A percentile compares a stretch with the other conserved stretches of the same genome.
Evolutionary conservation across 2,113 vertebrate genomes (phyloP).

Genomic region (Eulemur rufifrons): DNA sequence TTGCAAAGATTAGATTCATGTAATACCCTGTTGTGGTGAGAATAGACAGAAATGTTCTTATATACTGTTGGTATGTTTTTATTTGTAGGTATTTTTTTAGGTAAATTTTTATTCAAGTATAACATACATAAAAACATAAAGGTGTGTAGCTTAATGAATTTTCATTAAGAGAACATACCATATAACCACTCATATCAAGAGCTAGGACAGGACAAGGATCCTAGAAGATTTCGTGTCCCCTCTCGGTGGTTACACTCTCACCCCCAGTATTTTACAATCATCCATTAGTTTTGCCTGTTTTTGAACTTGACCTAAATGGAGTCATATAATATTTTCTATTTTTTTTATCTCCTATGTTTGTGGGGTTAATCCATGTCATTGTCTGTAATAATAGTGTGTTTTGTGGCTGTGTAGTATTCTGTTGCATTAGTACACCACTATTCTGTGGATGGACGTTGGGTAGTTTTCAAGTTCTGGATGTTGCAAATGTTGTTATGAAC

Average conservation of each 20-base stretch:
- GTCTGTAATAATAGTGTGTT: background rate
- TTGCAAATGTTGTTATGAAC: background rate
- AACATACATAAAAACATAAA: background rate
- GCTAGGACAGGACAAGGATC: background rate
- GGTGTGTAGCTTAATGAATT: background rate
- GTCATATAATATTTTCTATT: background rate
- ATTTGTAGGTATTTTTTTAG: background rate
- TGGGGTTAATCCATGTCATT: background rate
- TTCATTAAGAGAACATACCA: background rate
- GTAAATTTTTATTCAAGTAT: background rate
- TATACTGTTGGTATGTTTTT: background rate
- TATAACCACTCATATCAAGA: background rate
- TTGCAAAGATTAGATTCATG: background rate
- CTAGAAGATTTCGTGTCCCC: background rate
- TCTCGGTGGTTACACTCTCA: background rate
- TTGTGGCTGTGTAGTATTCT: background rate
- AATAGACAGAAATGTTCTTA: background rate
- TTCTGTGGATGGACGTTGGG: background rate
- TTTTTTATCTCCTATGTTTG: background rate
- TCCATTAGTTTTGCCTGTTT: background rate
- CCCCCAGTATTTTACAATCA: background rate
- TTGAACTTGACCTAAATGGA: background rate
- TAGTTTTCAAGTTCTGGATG: background rate
- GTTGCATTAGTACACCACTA: background rate
- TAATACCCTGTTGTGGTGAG: background rate